These are phyloP conservation scores for Serrognathus titanus DNA, from an alignment of 2,888 invertebrate species.

Conservation along the genomic window DNA sequence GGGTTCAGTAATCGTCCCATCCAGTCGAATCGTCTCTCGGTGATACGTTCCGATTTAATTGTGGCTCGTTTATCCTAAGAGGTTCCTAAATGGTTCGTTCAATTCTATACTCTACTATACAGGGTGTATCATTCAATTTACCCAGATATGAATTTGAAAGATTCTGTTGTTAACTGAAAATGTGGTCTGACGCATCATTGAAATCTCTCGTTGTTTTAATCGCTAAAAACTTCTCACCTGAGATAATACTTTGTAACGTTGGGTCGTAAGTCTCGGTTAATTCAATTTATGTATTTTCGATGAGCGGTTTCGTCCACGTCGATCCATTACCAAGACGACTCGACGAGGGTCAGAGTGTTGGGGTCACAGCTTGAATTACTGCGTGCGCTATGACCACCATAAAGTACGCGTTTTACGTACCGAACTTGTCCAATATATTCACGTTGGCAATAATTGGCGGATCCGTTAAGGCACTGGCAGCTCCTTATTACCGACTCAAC, in stretches of 20 bases:
- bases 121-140: too few species aligned
- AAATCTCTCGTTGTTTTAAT: background rate
- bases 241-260: background rate
- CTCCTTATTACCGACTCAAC: background rate
- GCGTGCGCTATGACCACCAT: constrained; percentile 26
- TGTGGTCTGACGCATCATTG: too few species aligned
- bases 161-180: too few species aligned
- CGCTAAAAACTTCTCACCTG: constrained; percentile 8
- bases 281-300: constrained; percentile 5
- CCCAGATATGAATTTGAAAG: too few species aligned
- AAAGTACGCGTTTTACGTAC: constrained; percentile 26
- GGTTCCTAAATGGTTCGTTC: too few species aligned
- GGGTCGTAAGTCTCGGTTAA: background rate
- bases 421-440: constrained; percentile 22
- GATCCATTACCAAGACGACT: constrained; percentile 5
- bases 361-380: constrained; percentile 24
- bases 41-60: too few species aligned
- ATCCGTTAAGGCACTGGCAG: constrained; percentile 7
- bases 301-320: background rate
- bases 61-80: too few species aligned
- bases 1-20: constrained; percentile 12
- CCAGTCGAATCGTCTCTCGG: constrained; percentile 19
- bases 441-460: constrained; percentile 17
- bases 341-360: constrained; percentile 13
- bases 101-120: too few species aligned